phyloP scores from a whole-genome alignment of 2,113 vertebrate species.

The Octodon degus region DNA sequence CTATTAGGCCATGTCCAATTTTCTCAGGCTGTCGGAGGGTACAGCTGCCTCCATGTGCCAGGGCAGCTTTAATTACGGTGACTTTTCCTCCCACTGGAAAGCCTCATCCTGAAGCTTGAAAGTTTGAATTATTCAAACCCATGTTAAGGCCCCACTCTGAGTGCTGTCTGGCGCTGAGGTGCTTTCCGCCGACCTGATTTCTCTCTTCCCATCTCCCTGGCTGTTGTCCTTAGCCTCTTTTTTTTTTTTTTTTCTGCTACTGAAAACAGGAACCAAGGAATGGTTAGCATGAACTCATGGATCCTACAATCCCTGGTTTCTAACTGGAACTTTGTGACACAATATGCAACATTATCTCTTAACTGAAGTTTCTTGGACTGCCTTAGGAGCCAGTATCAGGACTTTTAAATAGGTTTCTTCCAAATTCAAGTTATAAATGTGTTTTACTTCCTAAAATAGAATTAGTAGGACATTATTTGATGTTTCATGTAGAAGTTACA shows the following conservation, averaged over 20 bases:
- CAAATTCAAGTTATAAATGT: conserved; percentile 35
- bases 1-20: conserved; percentile 79
- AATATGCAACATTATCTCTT: conserved; percentile 19
- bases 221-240: not conserved
- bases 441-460: conserved; percentile 40
- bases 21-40: conserved; percentile 62
- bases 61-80: conserved; percentile 71
- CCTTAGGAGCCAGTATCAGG: not conserved
- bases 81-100: conserved; percentile 70
- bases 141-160: conserved; percentile 80
- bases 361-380: conserved; percentile 15
- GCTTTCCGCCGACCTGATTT: conserved; percentile 43
- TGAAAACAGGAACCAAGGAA: conserved; percentile 14
- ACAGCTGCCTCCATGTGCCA: conserved; percentile 72
- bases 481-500: not conserved
- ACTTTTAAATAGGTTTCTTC: not conserved
- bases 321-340: not conserved
- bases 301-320: not conserved
- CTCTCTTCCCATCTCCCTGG: not conserved
- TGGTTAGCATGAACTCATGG: not conserved
- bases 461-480: not conserved
- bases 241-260: not conserved
- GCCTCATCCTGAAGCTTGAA: conserved; percentile 58
- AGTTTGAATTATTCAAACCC: conserved; percentile 85
- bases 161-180: conserved; percentile 77